Evolutionary conservation across 2,888 invertebrate genomes (phyloP), one percentile per base, ranked within the genome.

Genomic region (Parelbella ahira): DNA sequence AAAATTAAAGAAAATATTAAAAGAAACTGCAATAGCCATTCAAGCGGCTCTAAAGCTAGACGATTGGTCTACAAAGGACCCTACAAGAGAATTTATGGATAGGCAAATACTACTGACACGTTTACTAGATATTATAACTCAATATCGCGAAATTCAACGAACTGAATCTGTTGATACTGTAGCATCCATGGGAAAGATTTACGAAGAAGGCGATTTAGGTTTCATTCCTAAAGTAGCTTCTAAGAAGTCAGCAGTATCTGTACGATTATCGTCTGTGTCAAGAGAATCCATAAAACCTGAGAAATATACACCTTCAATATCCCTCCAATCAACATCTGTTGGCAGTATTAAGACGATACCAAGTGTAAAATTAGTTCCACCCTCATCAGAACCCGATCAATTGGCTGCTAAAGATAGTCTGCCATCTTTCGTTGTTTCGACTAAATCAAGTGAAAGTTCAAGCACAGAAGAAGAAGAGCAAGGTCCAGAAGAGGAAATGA

Each of bases 171-270:
- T 68, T 42, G 76, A 77, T 11, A 84, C 90, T 27, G 60, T 84
- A 21, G 83, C 84, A 12, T 90, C 90, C 0, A 60, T 89, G 12
- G 80, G 75, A 1, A 87, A 86, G 21, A 75, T 91, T 10, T 93
- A 93, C 53, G 77, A 86, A 32, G 89, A 89, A 49, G 93, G 93
- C 5, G 91, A 91, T 63, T 87, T 92, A 44, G 93, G 93, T 4
- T 91, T 93, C 50, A 77, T 92, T 47, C 92, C 91, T 0, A 90
- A 90, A 56, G 54, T 66, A 8, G 24, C 46, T 10, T 27, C 49
- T 7, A 82, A 73, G 39, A 78, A 68, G 47, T 55, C 72, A 0
- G 30, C 51, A 2, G 11, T 46, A 20, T 53, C 64, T 2, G 37
- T 63, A 1, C 45, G 51, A 18, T 4, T 47, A 2, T 59, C 64